Conservation (phyloP, 2,113 vertebrate genomes). For the Callipepla californica region DNA sequence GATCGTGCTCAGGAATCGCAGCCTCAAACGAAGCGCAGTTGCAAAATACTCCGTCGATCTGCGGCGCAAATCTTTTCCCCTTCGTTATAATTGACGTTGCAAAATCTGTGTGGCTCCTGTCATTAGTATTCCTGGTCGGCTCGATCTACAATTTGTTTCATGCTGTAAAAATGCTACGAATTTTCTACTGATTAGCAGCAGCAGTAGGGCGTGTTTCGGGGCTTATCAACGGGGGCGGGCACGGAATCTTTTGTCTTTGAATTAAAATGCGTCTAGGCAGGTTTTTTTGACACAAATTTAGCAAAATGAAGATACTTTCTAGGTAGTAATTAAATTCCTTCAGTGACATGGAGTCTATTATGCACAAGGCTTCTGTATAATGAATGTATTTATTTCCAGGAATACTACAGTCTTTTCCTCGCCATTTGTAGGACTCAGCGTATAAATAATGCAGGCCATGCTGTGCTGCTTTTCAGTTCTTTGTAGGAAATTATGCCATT, state of each 20-base stretch:
- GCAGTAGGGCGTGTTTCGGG: background rate
- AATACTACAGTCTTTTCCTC: constrained; percentile 63
- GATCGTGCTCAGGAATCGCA: background rate
- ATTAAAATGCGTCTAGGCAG: constrained; percentile 27
- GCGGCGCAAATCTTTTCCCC: constrained; percentile 29
- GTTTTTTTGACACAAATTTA: background rate
- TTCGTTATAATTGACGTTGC: constrained; percentile 45
- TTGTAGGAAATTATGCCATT: constrained; percentile 72
- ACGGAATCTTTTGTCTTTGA: constrained; percentile 31
- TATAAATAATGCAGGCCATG: constrained; percentile 82
- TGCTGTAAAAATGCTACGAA: constrained; percentile 15
- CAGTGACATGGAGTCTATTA: background rate
- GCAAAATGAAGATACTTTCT: constrained; percentile 9
- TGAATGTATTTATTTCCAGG: constrained; percentile 73
- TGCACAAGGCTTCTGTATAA: constrained; percentile 17
- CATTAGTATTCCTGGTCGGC: constrained; percentile 9
- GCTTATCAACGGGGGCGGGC: background rate
- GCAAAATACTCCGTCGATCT: constrained; percentile 36
- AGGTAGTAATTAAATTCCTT: constrained; percentile 42
- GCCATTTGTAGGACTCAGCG: constrained; percentile 51
- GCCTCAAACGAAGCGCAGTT: constrained; percentile 33
- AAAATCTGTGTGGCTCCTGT: constrained; percentile 42
- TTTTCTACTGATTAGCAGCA: constrained; percentile 45
- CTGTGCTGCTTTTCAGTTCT: constrained; percentile 59
- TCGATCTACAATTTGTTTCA: background rate